phyloP scores from a whole-genome alignment of 2,113 vertebrate species.

The Pterocles gutturalis region DNA sequence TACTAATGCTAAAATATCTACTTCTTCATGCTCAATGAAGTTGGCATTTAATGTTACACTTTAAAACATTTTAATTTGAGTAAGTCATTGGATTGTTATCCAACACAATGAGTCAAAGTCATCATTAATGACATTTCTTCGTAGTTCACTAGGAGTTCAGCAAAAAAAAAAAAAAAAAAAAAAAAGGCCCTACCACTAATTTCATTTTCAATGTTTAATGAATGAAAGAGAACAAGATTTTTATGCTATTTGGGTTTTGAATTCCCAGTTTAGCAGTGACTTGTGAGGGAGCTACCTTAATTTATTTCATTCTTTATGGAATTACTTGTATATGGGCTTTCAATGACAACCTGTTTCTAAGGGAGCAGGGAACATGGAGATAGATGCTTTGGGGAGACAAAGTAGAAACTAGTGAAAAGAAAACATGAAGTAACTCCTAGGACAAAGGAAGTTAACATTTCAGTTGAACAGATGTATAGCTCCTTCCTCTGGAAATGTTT shows the following conservation, averaged over 20 bases:
- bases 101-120: background rate
- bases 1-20: background rate
- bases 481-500: background rate
- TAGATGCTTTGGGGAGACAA: background rate
- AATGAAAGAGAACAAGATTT: background rate
- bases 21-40: background rate
- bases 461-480: background rate
- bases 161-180: background rate
- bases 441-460: background rate
- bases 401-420: background rate
- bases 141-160: background rate
- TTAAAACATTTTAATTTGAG: background rate
- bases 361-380: background rate
- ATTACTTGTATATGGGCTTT: background rate
- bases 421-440: background rate
- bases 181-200: background rate
- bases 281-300: background rate
- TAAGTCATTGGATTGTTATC: background rate
- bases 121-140: background rate
- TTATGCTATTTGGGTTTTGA: background rate
- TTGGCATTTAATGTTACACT: background rate
- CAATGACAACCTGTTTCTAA: background rate
- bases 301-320: background rate
- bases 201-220: background rate
- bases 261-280: background rate